Base-by-base conservation (phyloP, 1,140 invertebrate genomes). In the Drosophila parvula region DNA sequence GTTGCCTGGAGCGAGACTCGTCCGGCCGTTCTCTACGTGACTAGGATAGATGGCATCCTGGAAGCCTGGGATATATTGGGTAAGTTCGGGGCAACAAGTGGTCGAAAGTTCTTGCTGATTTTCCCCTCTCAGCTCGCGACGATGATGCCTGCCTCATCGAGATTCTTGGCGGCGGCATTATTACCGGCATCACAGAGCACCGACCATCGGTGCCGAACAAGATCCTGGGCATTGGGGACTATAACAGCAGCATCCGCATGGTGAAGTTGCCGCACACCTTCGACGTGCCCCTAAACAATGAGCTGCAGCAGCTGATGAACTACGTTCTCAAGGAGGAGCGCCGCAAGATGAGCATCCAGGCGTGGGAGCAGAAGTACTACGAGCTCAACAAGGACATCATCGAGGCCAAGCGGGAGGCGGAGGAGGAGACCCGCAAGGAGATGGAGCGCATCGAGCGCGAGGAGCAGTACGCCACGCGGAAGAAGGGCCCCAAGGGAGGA, bases 161-260 rank as follows among this genome's bases (percentile, higher is more conserved):
- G 64, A 82, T 80, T 10, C 57, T 93, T n/a, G 92, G 92, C 7
- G 92, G 92, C 4, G 88, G 83, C 45, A 77, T 91, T 36, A 88
- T 94, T 9, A 94, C 93, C 1, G 92, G 92, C n/a, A 91, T 94
- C n/a, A 92, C 90, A 30, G 86, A 93, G 56, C 93, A 94, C 74
- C 92, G 92, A 8, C 88, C 93, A 7, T 91, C 92, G 27, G 74
- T 93, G 34, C 90, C 91, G 5, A 92, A 93, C 76, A 93, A 94
- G 78, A 92, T 94, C 10, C 92, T 94, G 14, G 93, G 93, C 18
- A 93, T 94, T 32, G 93, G 93, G 34, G 94, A 95, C 80, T 93
- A 93, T 38, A 95, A 94, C 73, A 94, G 94, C 11, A 93, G 94
- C 41, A 93, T 95, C 22, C 92, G 94, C 64, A 93, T 95, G 85